phyloP scores from a whole-genome alignment of 37 sponge, comb jelly and placozoan genomes.

The Dysidea cf. avara region DNA sequence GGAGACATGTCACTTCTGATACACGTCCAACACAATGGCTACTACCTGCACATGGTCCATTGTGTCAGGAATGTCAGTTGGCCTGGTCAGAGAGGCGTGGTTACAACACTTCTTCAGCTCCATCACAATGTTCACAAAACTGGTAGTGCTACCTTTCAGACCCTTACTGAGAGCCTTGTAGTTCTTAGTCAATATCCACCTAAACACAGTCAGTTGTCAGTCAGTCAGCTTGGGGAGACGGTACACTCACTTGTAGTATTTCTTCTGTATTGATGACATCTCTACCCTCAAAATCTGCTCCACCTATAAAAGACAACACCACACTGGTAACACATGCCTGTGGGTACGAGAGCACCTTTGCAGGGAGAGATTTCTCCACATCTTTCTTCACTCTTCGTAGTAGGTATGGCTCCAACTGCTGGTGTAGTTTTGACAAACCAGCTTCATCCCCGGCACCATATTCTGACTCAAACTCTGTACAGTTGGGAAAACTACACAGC shows the following conservation, averaged over 20 bases:
- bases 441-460: slow-evolving; percentile 80
- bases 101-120: slow-evolving; percentile 99
- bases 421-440: slow-evolving; percentile 73
- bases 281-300: slow-evolving; percentile 96
- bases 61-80: slow-evolving; percentile 49
- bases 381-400: slow-evolving; percentile 96
- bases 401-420: slow-evolving; percentile 91
- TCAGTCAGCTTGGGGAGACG: not conserved
- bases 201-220: slow-evolving; percentile 3
- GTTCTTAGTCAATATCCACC: slow-evolving; percentile 97
- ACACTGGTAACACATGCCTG: not conserved
- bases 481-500: slow-evolving; percentile 62
- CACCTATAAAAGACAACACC: slow-evolving; percentile 37
- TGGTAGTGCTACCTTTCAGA: slow-evolving; percentile 79
- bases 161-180: slow-evolving; percentile 90
- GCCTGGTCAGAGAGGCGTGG: slow-evolving; percentile 79
- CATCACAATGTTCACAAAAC: slow-evolving; percentile 97
- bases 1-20: not conserved
- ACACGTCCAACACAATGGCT: not conserved
- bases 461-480: slow-evolving; percentile 87
- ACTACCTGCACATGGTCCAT: slow-evolving; percentile 56
- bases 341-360: slow-evolving; percentile 45
- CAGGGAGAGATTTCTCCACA: slow-evolving; percentile 95
- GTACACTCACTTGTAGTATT: slow-evolving; percentile 78
- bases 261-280: slow-evolving; percentile 91